Evolutionary conservation across 2,797 vertebrate species (phyloP).

Genomic region (Potorous gilbertii): DNA sequence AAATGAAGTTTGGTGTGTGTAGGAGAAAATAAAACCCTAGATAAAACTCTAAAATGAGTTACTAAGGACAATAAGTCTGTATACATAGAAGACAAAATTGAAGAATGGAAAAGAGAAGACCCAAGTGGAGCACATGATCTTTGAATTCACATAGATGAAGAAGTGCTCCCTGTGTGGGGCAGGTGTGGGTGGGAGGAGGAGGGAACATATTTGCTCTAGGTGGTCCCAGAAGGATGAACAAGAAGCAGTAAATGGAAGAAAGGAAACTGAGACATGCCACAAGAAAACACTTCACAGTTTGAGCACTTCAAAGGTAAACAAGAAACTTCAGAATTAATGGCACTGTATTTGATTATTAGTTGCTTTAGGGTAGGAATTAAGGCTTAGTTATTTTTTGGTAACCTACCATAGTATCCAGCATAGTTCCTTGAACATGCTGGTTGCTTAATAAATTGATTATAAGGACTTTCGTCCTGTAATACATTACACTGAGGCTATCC

Average conservation of each 20-base stretch:
- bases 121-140: background rate
- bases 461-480: background rate
- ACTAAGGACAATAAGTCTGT: background rate
- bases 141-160: background rate
- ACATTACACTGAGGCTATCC: background rate
- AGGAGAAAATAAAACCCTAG: background rate
- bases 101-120: background rate
- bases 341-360: background rate
- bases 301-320: background rate
- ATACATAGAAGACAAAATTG: background rate
- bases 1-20: background rate
- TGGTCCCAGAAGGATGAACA: background rate
- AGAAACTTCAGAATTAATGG: background rate
- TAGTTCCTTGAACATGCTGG: background rate
- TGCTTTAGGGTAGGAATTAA: background rate
- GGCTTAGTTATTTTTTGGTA: background rate
- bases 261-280: background rate
- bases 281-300: background rate
- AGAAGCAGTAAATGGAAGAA: background rate
- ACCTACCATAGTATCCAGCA: background rate
- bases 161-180: background rate
- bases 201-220: background rate
- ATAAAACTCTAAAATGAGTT: background rate
- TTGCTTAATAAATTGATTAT: background rate
- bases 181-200: background rate